Evolutionary conservation across 2,888 invertebrate species (phyloP), one percentile per base, ranked within the genome.

Genomic region (Chloroclysta siterata): DNA sequence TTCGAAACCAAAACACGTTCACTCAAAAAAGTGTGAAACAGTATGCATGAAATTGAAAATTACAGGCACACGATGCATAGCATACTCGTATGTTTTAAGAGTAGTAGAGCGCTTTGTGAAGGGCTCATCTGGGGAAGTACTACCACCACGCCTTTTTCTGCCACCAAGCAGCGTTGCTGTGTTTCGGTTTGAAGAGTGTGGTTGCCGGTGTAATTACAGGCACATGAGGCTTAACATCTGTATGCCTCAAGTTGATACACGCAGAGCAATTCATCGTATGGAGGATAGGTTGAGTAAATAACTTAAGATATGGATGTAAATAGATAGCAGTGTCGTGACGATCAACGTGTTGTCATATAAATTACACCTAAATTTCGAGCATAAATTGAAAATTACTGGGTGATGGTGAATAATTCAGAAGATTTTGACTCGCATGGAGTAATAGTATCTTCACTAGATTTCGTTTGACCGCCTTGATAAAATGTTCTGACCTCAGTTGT

Each of bases 261-360:
- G 22, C 22, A 22, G 22, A 3, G 33, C 6, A 33, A 33, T 33
- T 5, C 7, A 0, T 11, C 8, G 36, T 8, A 11, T 39, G 10
- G 36, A 46, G 15, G 10, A 46, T 5, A 46, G 10, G 11, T 17
- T 46, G 17, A 46, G 46, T 17, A 11, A 46, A 46, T 11, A 46
- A 8, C 17, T 46, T 7, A 17, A 46, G 17, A 46, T 46, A 17
- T 17, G 46, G 17, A n/a, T 46, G 46, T 46, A 46, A 60, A 29
- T 13, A 10, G 68, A 65, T 66, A 65, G 63, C 63, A 55, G 60
- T 70, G 65, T 76, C 78, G 78, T 77, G 77, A 73, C 65, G 57
- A 72, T 63, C 57, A 17, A 56, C 48, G 58, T 59, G 68, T 70
- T 73, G 72, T 72, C 71, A 59, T 70, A 60, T 63, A 68, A 70